phyloP scores from a whole-genome alignment of 2,888 invertebrate species.

The Watsonalla cultraria region DNA sequence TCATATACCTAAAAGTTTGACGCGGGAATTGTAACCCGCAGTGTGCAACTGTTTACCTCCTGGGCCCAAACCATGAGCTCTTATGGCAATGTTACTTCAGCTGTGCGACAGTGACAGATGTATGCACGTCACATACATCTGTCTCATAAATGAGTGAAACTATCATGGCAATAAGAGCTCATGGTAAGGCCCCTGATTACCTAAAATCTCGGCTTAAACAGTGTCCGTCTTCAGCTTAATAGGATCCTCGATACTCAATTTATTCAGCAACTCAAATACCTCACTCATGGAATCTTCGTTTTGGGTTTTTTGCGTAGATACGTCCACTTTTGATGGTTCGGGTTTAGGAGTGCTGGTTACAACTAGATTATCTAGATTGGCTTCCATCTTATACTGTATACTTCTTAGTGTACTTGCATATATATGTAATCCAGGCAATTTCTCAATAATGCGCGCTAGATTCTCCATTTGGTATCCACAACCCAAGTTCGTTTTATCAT shows the following conservation, averaged over 20 bases:
- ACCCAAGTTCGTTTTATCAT: constrained; percentile 22
- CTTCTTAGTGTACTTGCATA: constrained; percentile 40
- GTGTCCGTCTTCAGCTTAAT: background rate
- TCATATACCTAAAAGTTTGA: too few relatives aligned
- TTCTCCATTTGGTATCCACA: constrained; percentile 35
- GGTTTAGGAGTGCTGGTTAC: constrained; percentile 19
- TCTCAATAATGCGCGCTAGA: constrained; percentile 49
- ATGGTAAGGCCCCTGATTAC: too few relatives aligned
- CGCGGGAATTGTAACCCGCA: too few relatives aligned
- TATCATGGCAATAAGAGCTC: too few relatives aligned
- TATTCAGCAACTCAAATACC: background rate
- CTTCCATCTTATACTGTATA: constrained; percentile 33
- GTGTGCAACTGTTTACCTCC: too few relatives aligned
- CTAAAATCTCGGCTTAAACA: too few relatives aligned
- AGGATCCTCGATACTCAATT: background rate
- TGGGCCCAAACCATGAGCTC: too few relatives aligned
- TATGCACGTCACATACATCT: too few relatives aligned
- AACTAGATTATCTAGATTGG: constrained; percentile 5
- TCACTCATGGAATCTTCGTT: background rate
- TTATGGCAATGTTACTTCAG: too few relatives aligned
- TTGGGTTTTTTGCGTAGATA: background rate
- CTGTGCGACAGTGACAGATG: too few relatives aligned
- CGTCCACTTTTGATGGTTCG: background rate
- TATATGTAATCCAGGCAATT: constrained; percentile 36
- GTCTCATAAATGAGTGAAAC: too few relatives aligned